Percentiles rank a stretch among this genome's conserved stretches.
Evolutionary conservation across 1,140 invertebrate species (phyloP).

Genomic region (Dendrolimus kikuchii): DNA sequence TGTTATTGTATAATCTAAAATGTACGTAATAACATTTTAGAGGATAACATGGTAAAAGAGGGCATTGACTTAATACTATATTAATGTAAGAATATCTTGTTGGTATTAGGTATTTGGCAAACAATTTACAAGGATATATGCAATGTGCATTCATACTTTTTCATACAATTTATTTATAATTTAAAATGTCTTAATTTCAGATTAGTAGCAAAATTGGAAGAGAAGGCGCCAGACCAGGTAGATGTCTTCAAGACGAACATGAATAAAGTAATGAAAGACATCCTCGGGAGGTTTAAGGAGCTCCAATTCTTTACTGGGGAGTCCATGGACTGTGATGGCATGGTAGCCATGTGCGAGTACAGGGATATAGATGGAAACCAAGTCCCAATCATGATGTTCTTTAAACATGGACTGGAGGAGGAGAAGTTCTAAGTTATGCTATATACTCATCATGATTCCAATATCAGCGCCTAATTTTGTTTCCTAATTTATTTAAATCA

Average conservation of each 20-base stretch:
- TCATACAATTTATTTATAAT: neutral
- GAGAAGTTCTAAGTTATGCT: conserved; percentile 76
- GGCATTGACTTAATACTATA: too few species aligned
- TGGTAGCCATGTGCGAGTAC: conserved; percentile 95
- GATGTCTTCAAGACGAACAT: conserved; percentile 93
- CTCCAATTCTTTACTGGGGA: conserved; percentile 96
- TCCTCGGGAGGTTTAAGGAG: conserved; percentile 93
- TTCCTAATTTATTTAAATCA: too few species aligned
- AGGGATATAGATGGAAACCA: conserved; percentile 88
- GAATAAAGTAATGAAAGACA: conserved; percentile 96
- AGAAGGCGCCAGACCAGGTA: conserved; percentile 86
- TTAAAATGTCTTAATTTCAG: conserved; percentile 63
- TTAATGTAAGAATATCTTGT: too few species aligned
- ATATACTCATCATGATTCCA: too few species aligned
- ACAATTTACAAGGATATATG: too few species aligned
- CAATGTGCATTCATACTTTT: too few species aligned
- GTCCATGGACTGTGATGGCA: conserved; percentile 94
- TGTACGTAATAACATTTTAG: too few species aligned
- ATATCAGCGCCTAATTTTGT: too few species aligned
- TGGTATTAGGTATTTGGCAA: too few species aligned
- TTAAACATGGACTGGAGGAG: conserved; percentile 95
- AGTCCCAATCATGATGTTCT: conserved; percentile 93
- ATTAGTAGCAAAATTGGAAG: conserved; percentile 86
- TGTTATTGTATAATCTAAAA: too few species aligned
- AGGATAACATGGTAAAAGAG: too few species aligned